Evolutionary conservation across 2,888 invertebrate genomes (phyloP), one percentile per base, ranked within the genome.

Genomic region (Drosophila nr. medialis): DNA sequence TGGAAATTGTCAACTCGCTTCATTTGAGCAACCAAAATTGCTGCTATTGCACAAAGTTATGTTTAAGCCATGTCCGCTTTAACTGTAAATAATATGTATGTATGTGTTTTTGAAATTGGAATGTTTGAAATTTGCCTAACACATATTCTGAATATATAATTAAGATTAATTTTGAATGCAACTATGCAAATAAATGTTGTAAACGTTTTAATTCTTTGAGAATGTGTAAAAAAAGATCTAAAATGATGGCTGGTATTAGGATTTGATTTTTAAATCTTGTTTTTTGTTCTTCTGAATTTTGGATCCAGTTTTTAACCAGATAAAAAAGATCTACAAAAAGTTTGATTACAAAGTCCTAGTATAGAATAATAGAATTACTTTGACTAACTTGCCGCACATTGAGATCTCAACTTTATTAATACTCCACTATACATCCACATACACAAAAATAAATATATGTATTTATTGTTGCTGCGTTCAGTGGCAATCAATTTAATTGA

Each of bases 401-500:
- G n/a, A 32, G 8, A 8, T 27, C 27, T 27, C 13, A n/a, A 27
- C 54, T 54, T 13, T 18, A 36, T 11, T 18, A 24, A 36, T 54
- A 6, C 11, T 24, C 11, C 2, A 36, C 10, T 5, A 13, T 24
- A 24, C 24, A 6, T 18, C 24, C 6, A 51, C 13, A 45, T 15
- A 24, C 13, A 54, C 27, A 54, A 7, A n/a, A 2, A 27, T 36
- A 8, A 8, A 24, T 45, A 21, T 45, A 24, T 15, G 21, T 21
- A 21, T 7, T 21, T 45, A 45, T 45, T 40, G 34, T 13, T 32
- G 60, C 38, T 18, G 48, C 70, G 30, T 76, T 59, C 76, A 59
- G 73, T 80, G 80, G 86, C 87, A 69, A 86, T 89, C 89, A 86
- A 75, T 86, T 86, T 86, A 86, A 86, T 86, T 86, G 89, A 86